Evolutionary conservation across 1,140 invertebrate species (phyloP).

Genomic region (Caenorhabditis latens): DNA sequence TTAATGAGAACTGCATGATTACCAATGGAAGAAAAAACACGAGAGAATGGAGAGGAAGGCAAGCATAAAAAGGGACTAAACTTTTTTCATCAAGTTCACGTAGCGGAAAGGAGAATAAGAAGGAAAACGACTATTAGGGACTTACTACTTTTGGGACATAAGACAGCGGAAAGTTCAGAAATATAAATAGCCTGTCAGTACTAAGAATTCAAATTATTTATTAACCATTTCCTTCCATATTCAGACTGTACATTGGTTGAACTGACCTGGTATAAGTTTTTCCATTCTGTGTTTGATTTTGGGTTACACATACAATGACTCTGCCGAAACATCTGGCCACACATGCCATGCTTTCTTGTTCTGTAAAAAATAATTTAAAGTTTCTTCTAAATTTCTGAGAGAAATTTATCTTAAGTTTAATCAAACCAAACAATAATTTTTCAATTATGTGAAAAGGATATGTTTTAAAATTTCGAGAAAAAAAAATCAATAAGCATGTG

Average conservation of each 20-base stretch:
- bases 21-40: background rate
- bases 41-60: background rate
- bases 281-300: background rate
- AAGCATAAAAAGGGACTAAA: background rate
- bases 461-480: too few relatives aligned
- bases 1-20: conserved; percentile 45
- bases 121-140: background rate
- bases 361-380: background rate
- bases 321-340: background rate
- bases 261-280: conserved; percentile 39
- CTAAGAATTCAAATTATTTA: too few relatives aligned
- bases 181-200: too few relatives aligned
- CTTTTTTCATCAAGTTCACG: conserved; percentile 2
- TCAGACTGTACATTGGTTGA: background rate
- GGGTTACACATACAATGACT: background rate
- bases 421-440: too few relatives aligned
- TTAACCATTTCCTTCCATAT: background rate
- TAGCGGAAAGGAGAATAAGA: background rate
- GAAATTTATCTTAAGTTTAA: too few relatives aligned
- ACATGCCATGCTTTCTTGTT: background rate
- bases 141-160: background rate
- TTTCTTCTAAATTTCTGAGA: too few relatives aligned
- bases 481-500: conserved; percentile 42
- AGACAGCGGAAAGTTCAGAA: too few relatives aligned
- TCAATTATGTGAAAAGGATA: too few relatives aligned